Evolutionary conservation across 2,113 vertebrate species (phyloP), one percentile per base, ranked within the genome.

Genomic region (Bufo bufo): DNA sequence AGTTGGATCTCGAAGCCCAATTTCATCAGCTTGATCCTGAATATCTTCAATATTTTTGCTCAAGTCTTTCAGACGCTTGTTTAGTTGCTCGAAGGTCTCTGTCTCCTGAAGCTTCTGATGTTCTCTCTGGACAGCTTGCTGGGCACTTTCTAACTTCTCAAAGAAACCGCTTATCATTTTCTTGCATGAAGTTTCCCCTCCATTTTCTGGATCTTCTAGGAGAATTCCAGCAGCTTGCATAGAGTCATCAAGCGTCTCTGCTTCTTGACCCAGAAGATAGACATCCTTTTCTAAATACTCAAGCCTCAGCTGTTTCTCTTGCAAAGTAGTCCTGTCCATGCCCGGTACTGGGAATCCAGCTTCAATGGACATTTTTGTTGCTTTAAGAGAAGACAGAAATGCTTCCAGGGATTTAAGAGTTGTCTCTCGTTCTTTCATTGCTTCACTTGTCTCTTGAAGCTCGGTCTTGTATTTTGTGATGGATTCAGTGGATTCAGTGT

Each of bases 1-100:
- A 16, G 97, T 97, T 52, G 97, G 94, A 90, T 99, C 98, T 88
- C 95, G 97, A 59, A 99, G 93, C 10, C 96, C 94, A 90, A 96
- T 92, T 47, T 90, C 93, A 88, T 94, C 93, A 8, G 97, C 93
- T 0, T 90, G 90, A 4, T 92, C 93, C 77, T 92, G 93, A 5
- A 99, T 83, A 84, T 95, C 96, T 85, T 94, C 95, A 90, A 99
- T 93, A 90, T 92, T 96, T 85, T 92, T 95, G 75, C 95, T 89
- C 82, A 97, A 91, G 1, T 94, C 92, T 49, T 90, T 90, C 45
- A 91, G 96, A 92, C 94, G 97, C 61, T 92, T 87, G 23, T 91
- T 90, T 87, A 97, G 92, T 1, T 90, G 90, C 63, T 92, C 91
- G 16, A 89, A 83, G 20, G 95, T 92, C 4, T 93, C 94, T 80